Conservation (phyloP, 2,113 vertebrate genomes). For the Cyprinus carpio region DNA sequence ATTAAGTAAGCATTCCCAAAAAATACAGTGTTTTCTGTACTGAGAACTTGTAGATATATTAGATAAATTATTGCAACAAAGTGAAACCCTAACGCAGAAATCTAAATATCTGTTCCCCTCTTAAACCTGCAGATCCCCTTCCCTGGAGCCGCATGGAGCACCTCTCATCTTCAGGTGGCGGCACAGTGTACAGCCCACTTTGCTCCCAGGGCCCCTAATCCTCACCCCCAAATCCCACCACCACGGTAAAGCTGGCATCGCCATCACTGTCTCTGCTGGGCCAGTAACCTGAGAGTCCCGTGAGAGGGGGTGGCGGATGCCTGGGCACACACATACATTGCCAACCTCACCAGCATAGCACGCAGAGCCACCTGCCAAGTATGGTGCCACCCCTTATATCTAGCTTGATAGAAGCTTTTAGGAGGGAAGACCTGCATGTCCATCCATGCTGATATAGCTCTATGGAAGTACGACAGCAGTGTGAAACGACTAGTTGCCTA, state of each 20-base stretch:
- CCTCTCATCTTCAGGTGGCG: conserved; percentile 37
- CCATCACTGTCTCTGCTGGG: conserved; percentile 78
- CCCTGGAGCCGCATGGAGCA: neutral
- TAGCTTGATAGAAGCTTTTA: conserved; percentile 61
- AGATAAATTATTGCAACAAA: neutral
- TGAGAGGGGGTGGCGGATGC: conserved; percentile 78
- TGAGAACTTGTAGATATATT: neutral
- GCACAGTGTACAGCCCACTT: conserved; percentile 38
- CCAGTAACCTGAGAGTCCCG: conserved; percentile 79
- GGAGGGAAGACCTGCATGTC: conserved; percentile 58
- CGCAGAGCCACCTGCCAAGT: conserved; percentile 80
- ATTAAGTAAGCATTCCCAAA: too few species aligned
- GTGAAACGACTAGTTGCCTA: neutral
- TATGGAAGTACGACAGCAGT: conserved; percentile 24
- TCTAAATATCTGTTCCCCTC: neutral
- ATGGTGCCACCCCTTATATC: conserved; percentile 79
- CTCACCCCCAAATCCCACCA: conserved; percentile 56
- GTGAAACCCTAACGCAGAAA: neutral
- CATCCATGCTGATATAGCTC: conserved; percentile 54
- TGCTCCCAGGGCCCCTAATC: conserved; percentile 50
- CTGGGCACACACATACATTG: conserved; percentile 76
- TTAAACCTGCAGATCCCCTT: neutral
- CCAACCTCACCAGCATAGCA: conserved; percentile 81
- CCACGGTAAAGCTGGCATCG: conserved; percentile 68
- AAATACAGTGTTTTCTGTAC: conserved; percentile 23